Base-by-base conservation (phyloP, 2,888 invertebrate species). In the Acronicta alni region DNA sequence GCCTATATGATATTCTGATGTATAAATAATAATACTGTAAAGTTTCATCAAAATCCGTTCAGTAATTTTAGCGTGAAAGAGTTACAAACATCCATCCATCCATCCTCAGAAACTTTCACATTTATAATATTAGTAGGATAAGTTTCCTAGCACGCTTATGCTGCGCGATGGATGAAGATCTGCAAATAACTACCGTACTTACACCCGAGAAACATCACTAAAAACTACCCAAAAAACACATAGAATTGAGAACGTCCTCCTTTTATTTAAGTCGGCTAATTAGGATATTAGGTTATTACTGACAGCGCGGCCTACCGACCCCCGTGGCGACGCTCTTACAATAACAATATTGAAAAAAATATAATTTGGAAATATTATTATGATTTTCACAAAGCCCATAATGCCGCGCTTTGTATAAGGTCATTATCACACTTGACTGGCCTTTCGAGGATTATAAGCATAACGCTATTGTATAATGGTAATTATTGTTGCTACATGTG, bases 371-470 rank as follows among this genome's bases (percentile, higher is more conserved):
- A 64, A 59, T 59, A 59, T 64, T 59, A 59, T 64, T 67, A 65
- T 71, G 63, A 67, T 67, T 57, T 57, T 18, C 18, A 69, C 58
- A 74, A 74, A 58, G 46, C 45, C 61, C 23, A 20, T 45, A 58
- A 39, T 55, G 45, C 16, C 32, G 0, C 12, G 15, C 57, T 63
- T 72, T 75, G 69, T 75, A 20, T 45, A 14, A 15, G 37, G 45
- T 71, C 49, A 60, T 69, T 65, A 67, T 59, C 54, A 59, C 72
- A 70, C 75, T 75, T 39, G 20, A 43, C 37, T 72, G 70, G 42
- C 15, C 52, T 38, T 63, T 44, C 52, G 41, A 69, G 69, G 66
- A 74, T 74, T 74, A 68, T 1, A 30, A 44, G 37, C 45, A 23
- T 54, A 43, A 60, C 45, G 47, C 58, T 60, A 49, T 72, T 67